Base-by-base conservation (phyloP, 1,140 invertebrate species). In the Papilio xuthus region DNA sequence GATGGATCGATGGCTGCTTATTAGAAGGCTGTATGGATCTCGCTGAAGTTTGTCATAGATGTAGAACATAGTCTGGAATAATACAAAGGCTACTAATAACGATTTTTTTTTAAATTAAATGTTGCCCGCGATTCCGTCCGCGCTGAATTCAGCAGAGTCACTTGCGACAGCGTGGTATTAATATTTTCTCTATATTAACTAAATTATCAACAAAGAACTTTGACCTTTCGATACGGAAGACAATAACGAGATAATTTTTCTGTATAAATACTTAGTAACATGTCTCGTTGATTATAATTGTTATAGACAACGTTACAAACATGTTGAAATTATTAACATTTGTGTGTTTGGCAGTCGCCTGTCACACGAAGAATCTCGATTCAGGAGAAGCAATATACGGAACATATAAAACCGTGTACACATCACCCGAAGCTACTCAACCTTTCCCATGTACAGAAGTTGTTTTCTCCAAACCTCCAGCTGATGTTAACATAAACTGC, bases 251-350 rank as follows among this genome's bases (percentile, higher is more conserved):
- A 67, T 67, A 28, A 67, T 15, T 32, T 28, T 3, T 28, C 4
- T 15, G 15, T 67, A 67, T 67, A 67, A 67, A 67, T 67, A 67
- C 60, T 12, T 15, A 2, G 26, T 67, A 28, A 67, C 26, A 13
- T 18, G 47, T 67, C 26, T 67, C 13, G 32, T 32, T 26, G 12
- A 13, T 15, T 28, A 67, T 20, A 67, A 26, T 60, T 2, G 4
- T 12, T 13, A 13, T 15, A 56, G 4, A 67, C 26, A 28, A 67
- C 26, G 4, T 13, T 67, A 13, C 7, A 67, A 67, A 7, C 13
- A 67, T 67, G 60, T 67, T 67, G 26, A 67, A 67, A 18, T 28
- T 67, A 13, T 28, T 67, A 15, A 15, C 60, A 15, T 67, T 67
- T 12, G 23, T 67, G 23, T 67, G 23, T 6, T 18, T 67, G 23